Percentiles rank a stretch among this genome's conserved stretches.
Evolutionary conservation across 2,888 invertebrate species (phyloP).

Genomic region (Gibbula magus): DNA sequence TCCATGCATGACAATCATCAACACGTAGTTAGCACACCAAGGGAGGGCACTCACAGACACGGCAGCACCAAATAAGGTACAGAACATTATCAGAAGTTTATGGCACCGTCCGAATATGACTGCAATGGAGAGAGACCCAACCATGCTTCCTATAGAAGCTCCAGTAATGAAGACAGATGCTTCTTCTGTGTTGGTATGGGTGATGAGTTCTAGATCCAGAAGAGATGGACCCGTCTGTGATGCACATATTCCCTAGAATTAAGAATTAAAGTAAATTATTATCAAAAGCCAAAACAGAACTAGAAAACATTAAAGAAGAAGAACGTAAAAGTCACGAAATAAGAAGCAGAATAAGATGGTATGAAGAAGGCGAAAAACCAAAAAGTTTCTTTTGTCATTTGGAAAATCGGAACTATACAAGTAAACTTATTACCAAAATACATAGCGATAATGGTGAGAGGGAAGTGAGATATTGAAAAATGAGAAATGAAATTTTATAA

Average conservation of each 20-base stretch:
- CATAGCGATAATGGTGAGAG: neutral
- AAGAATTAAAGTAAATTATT: neutral
- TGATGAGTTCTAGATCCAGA: conserved; percentile 16
- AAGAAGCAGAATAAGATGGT: too few relatives aligned
- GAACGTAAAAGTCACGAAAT: too few relatives aligned
- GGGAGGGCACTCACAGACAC: neutral
- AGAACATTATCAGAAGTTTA: conserved; percentile 36
- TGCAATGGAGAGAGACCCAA: conserved; percentile 35
- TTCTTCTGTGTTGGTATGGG: neutral
- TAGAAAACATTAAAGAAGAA: too few relatives aligned
- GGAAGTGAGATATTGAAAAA: neutral
- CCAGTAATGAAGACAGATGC: conserved; percentile 9
- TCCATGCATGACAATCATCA: conserved; percentile 10
- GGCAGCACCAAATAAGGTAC: conserved; percentile 26
- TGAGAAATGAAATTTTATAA: neutral
- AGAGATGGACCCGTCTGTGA: conserved; percentile 9
- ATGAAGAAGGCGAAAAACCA: too few relatives aligned
- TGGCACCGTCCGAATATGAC: conserved; percentile 38
- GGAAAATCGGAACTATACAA: too few relatives aligned
- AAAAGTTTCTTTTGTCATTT: too few relatives aligned
- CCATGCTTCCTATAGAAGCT: conserved; percentile 36
- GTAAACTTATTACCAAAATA: too few relatives aligned
- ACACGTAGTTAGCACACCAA: neutral
- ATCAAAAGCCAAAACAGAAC: neutral
- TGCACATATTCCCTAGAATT: neutral